These are phyloP conservation scores for Hypolimnas misippus DNA, from an alignment of 2,888 invertebrate genomes.

Conservation along the genomic window DNA sequence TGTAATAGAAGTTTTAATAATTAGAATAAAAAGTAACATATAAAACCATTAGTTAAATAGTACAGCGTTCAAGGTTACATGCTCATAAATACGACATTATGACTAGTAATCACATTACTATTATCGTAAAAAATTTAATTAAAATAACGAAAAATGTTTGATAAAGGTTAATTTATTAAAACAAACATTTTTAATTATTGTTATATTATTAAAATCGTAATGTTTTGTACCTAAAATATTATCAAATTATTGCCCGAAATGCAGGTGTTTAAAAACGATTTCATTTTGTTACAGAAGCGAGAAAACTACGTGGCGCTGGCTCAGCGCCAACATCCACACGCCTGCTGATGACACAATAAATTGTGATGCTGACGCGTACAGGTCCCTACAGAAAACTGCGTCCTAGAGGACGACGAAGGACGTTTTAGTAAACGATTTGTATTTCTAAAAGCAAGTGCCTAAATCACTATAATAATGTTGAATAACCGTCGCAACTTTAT, in stretches of 20 bases:
- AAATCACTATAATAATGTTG: constrained; percentile 68
- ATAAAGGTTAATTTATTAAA: not conserved
- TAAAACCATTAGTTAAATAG: not conserved
- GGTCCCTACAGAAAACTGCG: constrained; percentile 80
- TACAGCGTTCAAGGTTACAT: not conserved
- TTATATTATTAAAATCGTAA: not conserved
- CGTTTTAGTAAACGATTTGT: constrained; percentile 66
- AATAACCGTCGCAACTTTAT: constrained; percentile 86
- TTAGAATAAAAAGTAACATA: constrained; percentile 1
- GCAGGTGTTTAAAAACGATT: constrained; percentile 14
- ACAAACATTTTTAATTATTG: not conserved
- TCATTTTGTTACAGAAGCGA: constrained; percentile 66
- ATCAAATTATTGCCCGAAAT: not conserved
- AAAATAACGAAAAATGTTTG: not conserved
- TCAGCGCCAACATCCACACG: constrained; percentile 67
- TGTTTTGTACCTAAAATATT: not conserved
- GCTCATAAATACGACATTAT: not conserved
- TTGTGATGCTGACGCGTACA: constrained; percentile 81
- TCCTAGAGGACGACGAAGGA: constrained; percentile 83
- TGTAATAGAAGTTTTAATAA: too few species aligned
- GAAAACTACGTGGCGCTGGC: constrained; percentile 59
- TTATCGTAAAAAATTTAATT: not conserved
- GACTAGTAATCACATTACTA: constrained; percentile 8
- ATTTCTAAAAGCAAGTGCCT: constrained; percentile 75
- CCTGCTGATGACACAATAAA: constrained; percentile 77